Conservation (phyloP, 2,113 vertebrate species). For the Sceloporus tristichus region DNA sequence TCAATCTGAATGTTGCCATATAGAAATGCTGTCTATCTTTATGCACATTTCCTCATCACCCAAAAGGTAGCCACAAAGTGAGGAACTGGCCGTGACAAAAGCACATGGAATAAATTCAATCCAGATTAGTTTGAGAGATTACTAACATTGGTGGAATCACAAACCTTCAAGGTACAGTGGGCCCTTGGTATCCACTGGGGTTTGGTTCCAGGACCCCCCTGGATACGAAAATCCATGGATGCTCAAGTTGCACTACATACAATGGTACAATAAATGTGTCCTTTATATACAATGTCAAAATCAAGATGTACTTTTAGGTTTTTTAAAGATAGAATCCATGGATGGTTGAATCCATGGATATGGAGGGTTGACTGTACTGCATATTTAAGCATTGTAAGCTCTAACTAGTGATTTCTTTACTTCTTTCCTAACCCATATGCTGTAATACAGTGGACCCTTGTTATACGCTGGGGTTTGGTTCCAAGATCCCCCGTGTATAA, state of each 20-base stretch:
- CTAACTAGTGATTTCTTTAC: not conserved
- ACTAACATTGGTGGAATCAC: not conserved
- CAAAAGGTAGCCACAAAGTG: not conserved
- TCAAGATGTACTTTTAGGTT: too few relatives aligned
- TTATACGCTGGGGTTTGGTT: too few relatives aligned
- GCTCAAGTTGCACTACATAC: too few relatives aligned
- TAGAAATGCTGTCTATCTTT: not conserved
- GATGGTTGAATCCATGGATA: too few relatives aligned
- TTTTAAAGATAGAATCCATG: too few relatives aligned
- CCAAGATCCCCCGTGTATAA: too few relatives aligned
- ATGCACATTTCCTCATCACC: not conserved
- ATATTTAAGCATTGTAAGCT: not conserved
- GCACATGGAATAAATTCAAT: not conserved
- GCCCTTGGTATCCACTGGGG: too few relatives aligned
- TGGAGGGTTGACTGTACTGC: not conserved
- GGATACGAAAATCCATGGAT: too few relatives aligned
- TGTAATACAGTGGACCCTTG: not conserved
- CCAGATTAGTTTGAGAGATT: not conserved
- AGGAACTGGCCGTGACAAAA: not conserved
- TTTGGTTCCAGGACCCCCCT: too few relatives aligned
- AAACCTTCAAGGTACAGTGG: not conserved
- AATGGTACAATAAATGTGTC: too few relatives aligned
- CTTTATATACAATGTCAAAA: too few relatives aligned
- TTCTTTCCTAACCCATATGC: not conserved
- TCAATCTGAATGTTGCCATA: not conserved